Evolutionary conservation across 2,888 invertebrate species (phyloP).

Genomic region (Synergus itoensis): DNA sequence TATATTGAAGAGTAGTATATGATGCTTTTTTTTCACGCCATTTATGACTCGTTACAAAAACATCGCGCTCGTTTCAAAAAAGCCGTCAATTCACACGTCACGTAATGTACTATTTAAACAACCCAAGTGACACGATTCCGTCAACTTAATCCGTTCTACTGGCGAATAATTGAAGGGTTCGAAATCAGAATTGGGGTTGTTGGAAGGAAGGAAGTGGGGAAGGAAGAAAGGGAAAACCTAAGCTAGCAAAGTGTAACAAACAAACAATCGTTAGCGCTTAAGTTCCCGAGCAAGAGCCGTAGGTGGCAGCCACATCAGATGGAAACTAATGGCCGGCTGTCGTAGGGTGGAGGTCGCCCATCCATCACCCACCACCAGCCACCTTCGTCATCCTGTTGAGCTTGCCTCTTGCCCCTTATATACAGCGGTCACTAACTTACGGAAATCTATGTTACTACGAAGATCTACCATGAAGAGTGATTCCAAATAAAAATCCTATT

Average conservation of each 20-base stretch:
- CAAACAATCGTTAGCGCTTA: constrained; percentile 59
- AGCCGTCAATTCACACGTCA: too few relatives aligned
- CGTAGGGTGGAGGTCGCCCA: constrained; percentile 64
- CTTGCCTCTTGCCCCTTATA: constrained; percentile 47
- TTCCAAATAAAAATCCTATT: constrained; percentile 1
- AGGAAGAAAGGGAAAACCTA: constrained; percentile 43
- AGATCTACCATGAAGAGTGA: constrained; percentile 20
- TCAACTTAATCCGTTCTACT: constrained; percentile 20
- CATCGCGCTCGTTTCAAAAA: too few relatives aligned
- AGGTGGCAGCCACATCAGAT: constrained; percentile 59
- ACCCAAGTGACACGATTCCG: background rate
- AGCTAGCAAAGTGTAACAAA: constrained; percentile 50
- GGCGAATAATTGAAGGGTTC: background rate
- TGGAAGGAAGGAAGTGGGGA: constrained; percentile 43
- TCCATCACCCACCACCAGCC: constrained; percentile 62
- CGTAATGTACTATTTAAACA: too few relatives aligned
- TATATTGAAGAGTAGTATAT: too few relatives aligned
- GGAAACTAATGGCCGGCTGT: constrained; percentile 65
- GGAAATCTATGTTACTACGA: constrained; percentile 27
- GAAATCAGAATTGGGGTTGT: constrained; percentile 45
- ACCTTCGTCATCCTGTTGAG: constrained; percentile 62
- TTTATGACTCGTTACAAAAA: too few relatives aligned
- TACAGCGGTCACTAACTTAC: constrained; percentile 38
- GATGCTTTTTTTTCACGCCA: too few relatives aligned
- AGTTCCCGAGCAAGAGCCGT: constrained; percentile 42